Evolutionary conservation across 2,113 vertebrate genomes (phyloP), one percentile per base, ranked within the genome.

Genomic region (Synodontis membranacea): DNA sequence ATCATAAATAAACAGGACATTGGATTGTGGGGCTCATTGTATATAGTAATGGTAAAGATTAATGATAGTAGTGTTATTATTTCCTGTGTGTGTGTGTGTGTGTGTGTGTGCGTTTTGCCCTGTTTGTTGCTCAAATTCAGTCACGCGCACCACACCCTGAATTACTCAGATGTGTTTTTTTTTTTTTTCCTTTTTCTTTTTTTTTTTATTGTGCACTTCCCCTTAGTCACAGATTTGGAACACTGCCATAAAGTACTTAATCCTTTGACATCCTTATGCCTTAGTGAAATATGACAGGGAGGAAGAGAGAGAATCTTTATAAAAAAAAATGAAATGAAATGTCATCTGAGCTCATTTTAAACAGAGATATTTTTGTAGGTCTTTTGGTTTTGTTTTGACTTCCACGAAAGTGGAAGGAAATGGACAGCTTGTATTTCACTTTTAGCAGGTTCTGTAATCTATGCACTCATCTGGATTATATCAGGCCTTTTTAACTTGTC

Each of bases 201-300:
- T 84, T 84, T 82, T 88, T 39, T 58, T 19, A 60, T 50, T 58
- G 6, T 72, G 48, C 86, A 86, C 82, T 89, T 90, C 89, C 86
- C 62, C 39, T n/a, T 79, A 79, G 83, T 80, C 28, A 83, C 60
- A 54, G 84, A 86, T 84, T 58, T 87, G 56, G 72, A 80, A 34
- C n/a, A 39, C 50, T 87, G 66, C 84, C 70, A 80, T 62, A 84
- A 88, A 88, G 89, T 84, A 88, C 87, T 90, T 88, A 90, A 88
- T 76, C 37, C 79, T 12, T 86, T 56, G 64, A 72, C 28, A 39
- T 81, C 52, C 56, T 14, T 84, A 21, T 50, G 78, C 42, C 15
- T 83, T 3, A 25, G 39, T 83, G 75, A 86, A 54, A 82, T 58
- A 83, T 39, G 58, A 60, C 48, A 42, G 19, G 52, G 58, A 46